Percentiles rank a stretch among this genome's conserved stretches.
phyloP scores from a whole-genome alignment of 2,797 vertebrate species.

The Pyrocephalus nanus region DNA sequence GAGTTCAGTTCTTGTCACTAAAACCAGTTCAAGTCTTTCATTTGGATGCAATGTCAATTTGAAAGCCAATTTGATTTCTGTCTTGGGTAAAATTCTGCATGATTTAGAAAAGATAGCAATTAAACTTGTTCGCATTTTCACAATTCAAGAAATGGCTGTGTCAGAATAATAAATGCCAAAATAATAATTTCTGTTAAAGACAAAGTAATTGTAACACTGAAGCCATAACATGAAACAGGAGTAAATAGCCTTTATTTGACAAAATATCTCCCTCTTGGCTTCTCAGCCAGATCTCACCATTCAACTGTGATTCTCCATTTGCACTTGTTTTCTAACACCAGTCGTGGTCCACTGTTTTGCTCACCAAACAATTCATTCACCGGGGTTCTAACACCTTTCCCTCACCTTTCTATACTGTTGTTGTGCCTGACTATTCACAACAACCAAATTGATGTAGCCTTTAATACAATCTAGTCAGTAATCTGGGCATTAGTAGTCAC shows the following conservation, averaged over 20 bases:
- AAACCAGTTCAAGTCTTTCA: not conserved
- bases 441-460: not conserved
- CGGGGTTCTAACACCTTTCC: not conserved
- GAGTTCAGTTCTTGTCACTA: not conserved
- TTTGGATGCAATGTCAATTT: not conserved
- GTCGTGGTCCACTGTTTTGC: not conserved
- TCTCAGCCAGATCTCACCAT: not conserved
- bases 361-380: not conserved
- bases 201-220: not conserved
- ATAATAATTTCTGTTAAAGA: not conserved
- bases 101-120: not conserved
- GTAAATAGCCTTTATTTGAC: not conserved
- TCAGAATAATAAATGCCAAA: not conserved
- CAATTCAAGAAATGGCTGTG: not conserved
- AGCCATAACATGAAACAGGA: not conserved
- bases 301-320: not conserved
- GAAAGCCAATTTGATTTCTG: not conserved
- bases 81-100: not conserved
- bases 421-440: not conserved
- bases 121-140: not conserved
- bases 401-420: fast-evolving
- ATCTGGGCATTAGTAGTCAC: not conserved
- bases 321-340: not conserved
- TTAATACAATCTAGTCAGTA: not conserved
- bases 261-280: not conserved